Base-by-base conservation (phyloP, 2,888 invertebrate species). In the Maniola hyperantus region DNA sequence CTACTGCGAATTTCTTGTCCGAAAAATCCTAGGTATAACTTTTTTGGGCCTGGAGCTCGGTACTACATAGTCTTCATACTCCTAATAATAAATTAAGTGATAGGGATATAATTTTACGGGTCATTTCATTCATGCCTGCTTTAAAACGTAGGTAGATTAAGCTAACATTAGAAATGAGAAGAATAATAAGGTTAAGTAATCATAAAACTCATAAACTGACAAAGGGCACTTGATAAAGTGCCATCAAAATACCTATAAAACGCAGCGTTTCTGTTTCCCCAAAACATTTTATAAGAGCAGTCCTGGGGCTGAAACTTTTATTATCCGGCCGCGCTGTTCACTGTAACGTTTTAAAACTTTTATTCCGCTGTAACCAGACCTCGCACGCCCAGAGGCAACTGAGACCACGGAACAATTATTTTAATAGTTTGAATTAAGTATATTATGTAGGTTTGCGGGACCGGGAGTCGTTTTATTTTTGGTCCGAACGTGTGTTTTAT, bases 341-440 rank as follows among this genome's bases (percentile, higher is more conserved):
- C 71, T 74, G 77, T 73, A 73, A 71, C 72, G 72, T 74, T 76
- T 79, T 78, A 72, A 79, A 83, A 83, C 81, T 83, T 85, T 82
- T 80, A 83, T 83, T 82, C 79, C 75, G 78, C 77, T 75, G 76
- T 76, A 76, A 79, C 76, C 77, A 75, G 74, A 75, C 74, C 76
- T 73, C 68, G 71, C 68, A 71, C 60, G 69, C 65, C 71, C 64
- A 69, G 66, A 54, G 64, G 65, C 67, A 44, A 57, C 60, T 54
- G 42, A 59, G 61, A 64, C 66, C 46, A 64, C 59, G 62, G 65
- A 42, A 53, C 58, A 66, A 69, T 68, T 68, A 51, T 59, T 69
- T 44, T 50, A 36, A 46, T 64, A 61, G 60, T 64, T 69, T 50
- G 64, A 64, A 57, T 69, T 64, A 58, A 54, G 39, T 39, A 46